These are phyloP conservation scores for Hyposmocoma kahamanoa DNA, from an alignment of 1,140 invertebrate species.

Conservation along the genomic window DNA sequence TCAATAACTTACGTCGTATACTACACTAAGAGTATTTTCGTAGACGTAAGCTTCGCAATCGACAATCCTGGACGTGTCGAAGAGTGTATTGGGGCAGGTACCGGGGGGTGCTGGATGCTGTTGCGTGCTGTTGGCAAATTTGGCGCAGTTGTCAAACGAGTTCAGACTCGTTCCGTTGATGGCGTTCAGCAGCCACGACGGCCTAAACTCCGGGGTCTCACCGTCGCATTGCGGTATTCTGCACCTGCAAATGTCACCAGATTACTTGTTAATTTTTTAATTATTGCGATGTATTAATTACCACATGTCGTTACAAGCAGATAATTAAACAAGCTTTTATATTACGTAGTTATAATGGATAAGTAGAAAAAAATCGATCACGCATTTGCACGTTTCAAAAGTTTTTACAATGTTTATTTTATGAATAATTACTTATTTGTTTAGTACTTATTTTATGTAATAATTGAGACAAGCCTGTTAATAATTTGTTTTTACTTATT, in stretches of 20 bases:
- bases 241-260: slow-evolving; percentile 30
- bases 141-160: slow-evolving; percentile 43
- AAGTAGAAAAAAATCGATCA: no score
- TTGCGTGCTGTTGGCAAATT: slow-evolving; percentile 27
- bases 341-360: no score
- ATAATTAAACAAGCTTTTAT: no score
- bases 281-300: no score
- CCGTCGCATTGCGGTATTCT: slow-evolving; percentile 51
- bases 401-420: no score
- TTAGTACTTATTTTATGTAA: no score
- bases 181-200: slow-evolving; percentile 47
- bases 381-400: no score
- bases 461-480: no score
- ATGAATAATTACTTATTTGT: no score
- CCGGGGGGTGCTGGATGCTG: slow-evolving; percentile 7
- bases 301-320: no score
- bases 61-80: slow-evolving; percentile 35
- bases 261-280: no score
- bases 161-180: slow-evolving; percentile 32
- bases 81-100: slow-evolving; percentile 42
- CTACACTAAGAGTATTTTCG: slow-evolving; percentile 46
- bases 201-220: slow-evolving; percentile 32
- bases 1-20: slow-evolving; percentile 54
- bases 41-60: slow-evolving; percentile 51
- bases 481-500: no score